Conservation (phyloP, 2,888 invertebrate species). For the Orthosia gracilis region DNA sequence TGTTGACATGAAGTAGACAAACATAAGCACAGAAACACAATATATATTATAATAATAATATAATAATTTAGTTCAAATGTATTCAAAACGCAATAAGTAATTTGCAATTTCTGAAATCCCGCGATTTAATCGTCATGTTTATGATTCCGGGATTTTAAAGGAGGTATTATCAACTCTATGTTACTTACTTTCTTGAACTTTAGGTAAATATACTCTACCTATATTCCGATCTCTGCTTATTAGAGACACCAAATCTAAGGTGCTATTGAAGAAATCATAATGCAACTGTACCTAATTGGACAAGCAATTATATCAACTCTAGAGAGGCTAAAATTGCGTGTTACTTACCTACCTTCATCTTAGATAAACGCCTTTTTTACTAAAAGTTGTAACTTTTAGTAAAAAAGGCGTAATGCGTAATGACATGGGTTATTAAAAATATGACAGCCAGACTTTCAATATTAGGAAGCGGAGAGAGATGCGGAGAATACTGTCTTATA, state of each 20-base stretch:
- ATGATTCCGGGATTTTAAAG: no score
- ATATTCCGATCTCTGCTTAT: not conserved
- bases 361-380: conserved; percentile 9
- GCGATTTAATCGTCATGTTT: no score
- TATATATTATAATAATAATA: no score
- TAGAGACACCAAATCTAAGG: not conserved
- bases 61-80: no score
- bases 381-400: no score
- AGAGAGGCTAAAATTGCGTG: conserved; percentile 7
- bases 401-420: no score
- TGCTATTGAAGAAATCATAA: conserved; percentile 29
- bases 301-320: conserved; percentile 35
- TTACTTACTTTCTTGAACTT: no score
- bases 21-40: not conserved
- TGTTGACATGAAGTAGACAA: not conserved
- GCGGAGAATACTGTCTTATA: not conserved
- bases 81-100: no score
- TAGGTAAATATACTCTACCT: no score
- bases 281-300: conserved; percentile 22
- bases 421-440: conserved; percentile 20
- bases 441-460: conserved; percentile 18
- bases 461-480: conserved; percentile 5
- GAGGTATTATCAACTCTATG: no score
- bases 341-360: not conserved
- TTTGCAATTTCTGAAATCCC: no score